Evolutionary conservation across 1,140 invertebrate genomes (phyloP), one percentile per base, ranked within the genome.

Genomic region (Papilio helenus): DNA sequence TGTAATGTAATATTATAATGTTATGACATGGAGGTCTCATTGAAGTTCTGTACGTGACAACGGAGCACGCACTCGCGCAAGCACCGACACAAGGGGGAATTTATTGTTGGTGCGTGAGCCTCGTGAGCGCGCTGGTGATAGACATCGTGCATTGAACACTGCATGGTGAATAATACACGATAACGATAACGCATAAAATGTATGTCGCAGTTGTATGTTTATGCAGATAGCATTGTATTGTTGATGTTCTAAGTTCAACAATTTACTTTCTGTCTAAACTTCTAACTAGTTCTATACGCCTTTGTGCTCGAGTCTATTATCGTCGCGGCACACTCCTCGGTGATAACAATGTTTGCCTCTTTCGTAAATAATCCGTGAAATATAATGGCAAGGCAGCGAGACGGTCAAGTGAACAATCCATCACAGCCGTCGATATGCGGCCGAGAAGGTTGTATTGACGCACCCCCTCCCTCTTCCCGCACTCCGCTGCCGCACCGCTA

Each of bases 71-170:
- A 51, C 46, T 49, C 16, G 55, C 55, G n/a, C 51, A 2, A 16
- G 7, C 20, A 65, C 4, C 72, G 73, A 58, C 49, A 49, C 72
- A 61, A 20, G n/a, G 26, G 72, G 74, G 71, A 82, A 86, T 86
- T 86, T 89, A 89, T 87, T 72, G 84, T 81, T 46, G 82, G 81
- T 78, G 84, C 87, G 87, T 89, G 87, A 85, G 84, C 76, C 80
- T 79, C 80, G 80, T 73, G 79, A 82, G 77, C 72, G 79, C 77
- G 55, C 71, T 71, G 68, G 23, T 26, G 23, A 68, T 29, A 68
- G 26, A 12, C 12, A 9, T 26, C 20, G 23, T 23, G 14, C 18
- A 29, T 29, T 34, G 14, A 29, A 61, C 10, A 61, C 20, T 61
- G 61, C 12, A 68, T 68, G 3, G 3, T 14, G 16, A 68, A 16